Evolutionary conservation across 1,140 invertebrate genomes (phyloP).

Genomic region (Drosophila ercepeae): DNA sequence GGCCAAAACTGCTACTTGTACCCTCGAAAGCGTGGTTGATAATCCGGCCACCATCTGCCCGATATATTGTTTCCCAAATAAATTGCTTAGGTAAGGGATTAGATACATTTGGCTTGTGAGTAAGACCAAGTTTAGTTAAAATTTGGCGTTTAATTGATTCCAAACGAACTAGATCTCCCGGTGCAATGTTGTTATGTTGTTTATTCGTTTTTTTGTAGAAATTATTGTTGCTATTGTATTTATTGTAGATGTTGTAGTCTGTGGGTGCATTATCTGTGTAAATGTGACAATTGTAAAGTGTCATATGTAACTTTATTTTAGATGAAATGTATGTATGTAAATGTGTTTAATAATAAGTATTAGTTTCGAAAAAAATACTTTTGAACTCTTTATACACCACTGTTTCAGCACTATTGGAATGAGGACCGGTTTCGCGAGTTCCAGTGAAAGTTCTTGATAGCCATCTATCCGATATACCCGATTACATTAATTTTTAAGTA

Average conservation of each 20-base stretch:
- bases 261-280: constrained; percentile 77
- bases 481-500: too few relatives aligned
- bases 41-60: constrained; percentile 84
- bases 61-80: constrained; percentile 88
- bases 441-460: too few relatives aligned
- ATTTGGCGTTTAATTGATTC: constrained; percentile 92
- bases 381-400: too few relatives aligned
- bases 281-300: constrained; percentile 76
- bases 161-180: constrained; percentile 86
- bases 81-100: constrained; percentile 87
- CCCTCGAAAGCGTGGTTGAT: constrained; percentile 46
- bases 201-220: constrained; percentile 55
- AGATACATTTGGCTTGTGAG: constrained; percentile 88
- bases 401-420: too few relatives aligned
- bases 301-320: constrained; percentile 41
- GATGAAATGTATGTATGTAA: not conserved
- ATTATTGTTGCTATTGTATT: constrained; percentile 56
- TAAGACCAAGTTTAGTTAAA: constrained; percentile 89
- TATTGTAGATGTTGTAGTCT: constrained; percentile 66
- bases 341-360: not conserved
- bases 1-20: constrained; percentile 5
- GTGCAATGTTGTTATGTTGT: constrained; percentile 52
- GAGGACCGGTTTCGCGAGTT: too few relatives aligned
- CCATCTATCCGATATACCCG: too few relatives aligned
- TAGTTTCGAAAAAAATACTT: too few relatives aligned